These are phyloP conservation scores for Dryadula phaetusa DNA, from an alignment of 2,888 invertebrate species.

Conservation along the genomic window DNA sequence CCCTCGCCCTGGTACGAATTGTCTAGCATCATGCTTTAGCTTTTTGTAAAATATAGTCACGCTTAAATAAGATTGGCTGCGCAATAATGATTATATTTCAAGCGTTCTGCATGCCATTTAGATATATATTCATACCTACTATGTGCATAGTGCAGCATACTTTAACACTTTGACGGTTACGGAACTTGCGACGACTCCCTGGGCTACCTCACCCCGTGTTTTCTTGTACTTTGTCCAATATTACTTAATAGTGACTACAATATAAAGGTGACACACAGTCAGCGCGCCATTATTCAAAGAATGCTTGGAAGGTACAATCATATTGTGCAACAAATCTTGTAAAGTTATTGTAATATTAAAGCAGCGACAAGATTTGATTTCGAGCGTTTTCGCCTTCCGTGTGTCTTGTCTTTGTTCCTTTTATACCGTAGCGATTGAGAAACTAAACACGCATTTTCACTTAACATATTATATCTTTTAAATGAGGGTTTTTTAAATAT, in stretches of 20 bases:
- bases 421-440: constrained; percentile 71
- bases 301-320: constrained; percentile 83
- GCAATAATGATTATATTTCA: constrained; percentile 85
- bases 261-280: constrained; percentile 81
- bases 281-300: constrained; percentile 73
- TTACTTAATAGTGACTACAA: constrained; percentile 64
- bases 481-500: constrained; percentile 12
- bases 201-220: constrained; percentile 59
- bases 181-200: constrained; percentile 72
- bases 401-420: constrained; percentile 77
- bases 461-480: constrained; percentile 8
- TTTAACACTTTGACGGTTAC: constrained; percentile 80
- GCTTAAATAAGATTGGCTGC: constrained; percentile 84
- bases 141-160: constrained; percentile 82
- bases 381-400: constrained; percentile 78
- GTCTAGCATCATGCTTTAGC: constrained; percentile 84
- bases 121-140: constrained; percentile 83
- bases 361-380: constrained; percentile 80
- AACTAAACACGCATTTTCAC: constrained; percentile 75
- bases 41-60: constrained; percentile 85
- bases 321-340: constrained; percentile 85
- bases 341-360: constrained; percentile 84
- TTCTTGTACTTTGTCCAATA: constrained; percentile 54
- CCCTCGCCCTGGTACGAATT: constrained; percentile 83
- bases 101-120: constrained; percentile 85